Evolutionary conservation across 2,113 vertebrate genomes (phyloP).

Genomic region (Xyrauchen texanus): DNA sequence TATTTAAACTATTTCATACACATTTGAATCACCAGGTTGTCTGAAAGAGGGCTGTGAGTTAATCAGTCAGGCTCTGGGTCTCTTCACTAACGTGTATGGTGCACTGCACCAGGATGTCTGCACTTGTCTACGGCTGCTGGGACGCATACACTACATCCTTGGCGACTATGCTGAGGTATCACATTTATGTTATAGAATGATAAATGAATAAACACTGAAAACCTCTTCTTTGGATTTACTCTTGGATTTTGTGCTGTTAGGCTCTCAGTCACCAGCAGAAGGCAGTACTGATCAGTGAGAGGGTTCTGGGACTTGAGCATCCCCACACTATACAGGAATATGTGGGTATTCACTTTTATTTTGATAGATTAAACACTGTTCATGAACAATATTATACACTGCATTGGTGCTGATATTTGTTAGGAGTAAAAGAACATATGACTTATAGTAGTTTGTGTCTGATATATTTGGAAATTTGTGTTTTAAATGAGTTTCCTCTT

Average conservation of each 20-base stretch:
- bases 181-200: neutral
- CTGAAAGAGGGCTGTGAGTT: slow-evolving; percentile 88
- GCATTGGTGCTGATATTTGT: neutral
- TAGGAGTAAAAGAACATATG: neutral
- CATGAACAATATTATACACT: neutral
- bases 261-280: slow-evolving; percentile 93
- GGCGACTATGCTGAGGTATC: slow-evolving; percentile 87
- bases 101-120: slow-evolving; percentile 92
- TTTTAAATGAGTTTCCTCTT: neutral
- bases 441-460: neutral
- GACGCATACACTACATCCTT: slow-evolving; percentile 89
- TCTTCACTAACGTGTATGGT: slow-evolving; percentile 92
- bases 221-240: neutral
- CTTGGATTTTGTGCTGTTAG: slow-evolving; percentile 61
- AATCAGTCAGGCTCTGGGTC: slow-evolving; percentile 87
- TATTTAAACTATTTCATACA: neutral
- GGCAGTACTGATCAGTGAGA: slow-evolving; percentile 89
- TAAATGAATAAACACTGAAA: neutral
- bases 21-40: slow-evolving; percentile 73
- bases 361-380: too few species aligned
- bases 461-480: neutral
- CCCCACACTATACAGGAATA: slow-evolving; percentile 95
- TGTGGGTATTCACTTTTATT: slow-evolving; percentile 69
- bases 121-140: slow-evolving; percentile 87
- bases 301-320: slow-evolving; percentile 87